These are phyloP conservation scores for Anableps anableps DNA, from an alignment of 2,797 vertebrate species.

Conservation along the genomic window DNA sequence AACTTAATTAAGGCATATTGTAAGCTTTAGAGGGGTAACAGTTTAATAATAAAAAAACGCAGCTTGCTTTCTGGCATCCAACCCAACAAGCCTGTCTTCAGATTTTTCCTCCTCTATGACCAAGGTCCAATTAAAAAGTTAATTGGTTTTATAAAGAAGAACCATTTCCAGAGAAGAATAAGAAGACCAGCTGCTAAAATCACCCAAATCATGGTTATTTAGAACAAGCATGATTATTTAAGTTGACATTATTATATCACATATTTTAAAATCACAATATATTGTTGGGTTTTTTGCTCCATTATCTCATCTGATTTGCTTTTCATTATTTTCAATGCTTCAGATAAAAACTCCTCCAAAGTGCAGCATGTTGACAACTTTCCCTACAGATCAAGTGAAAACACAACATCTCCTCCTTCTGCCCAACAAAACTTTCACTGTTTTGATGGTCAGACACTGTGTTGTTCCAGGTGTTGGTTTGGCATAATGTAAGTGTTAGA, in stretches of 20 bases:
- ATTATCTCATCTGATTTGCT: fast-evolving
- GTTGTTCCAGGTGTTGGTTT: not conserved
- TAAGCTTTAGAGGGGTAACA: not conserved
- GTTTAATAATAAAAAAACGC: not conserved
- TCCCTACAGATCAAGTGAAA: not conserved
- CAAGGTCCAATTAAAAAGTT: no score
- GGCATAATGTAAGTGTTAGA: no score
- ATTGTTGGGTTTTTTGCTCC: not conserved
- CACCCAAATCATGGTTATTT: not conserved
- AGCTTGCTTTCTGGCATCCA: not conserved
- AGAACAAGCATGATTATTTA: not conserved
- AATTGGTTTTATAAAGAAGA: not conserved
- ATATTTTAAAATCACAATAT: not conserved
- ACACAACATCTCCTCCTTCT: not conserved
- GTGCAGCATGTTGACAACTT: not conserved
- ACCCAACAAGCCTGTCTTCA: not conserved
- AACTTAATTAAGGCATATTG: not conserved
- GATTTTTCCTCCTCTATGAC: not conserved
- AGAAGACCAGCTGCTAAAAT: not conserved
- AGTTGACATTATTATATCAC: not conserved
- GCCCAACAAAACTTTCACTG: not conserved
- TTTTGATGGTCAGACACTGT: slow-evolving; percentile 40
- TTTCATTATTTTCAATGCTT: not conserved
- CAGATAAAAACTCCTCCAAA: not conserved
- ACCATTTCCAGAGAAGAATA: not conserved